These are phyloP conservation scores for Drosophila murphyi DNA, from an alignment of 1,140 invertebrate genomes.

Conservation along the genomic window DNA sequence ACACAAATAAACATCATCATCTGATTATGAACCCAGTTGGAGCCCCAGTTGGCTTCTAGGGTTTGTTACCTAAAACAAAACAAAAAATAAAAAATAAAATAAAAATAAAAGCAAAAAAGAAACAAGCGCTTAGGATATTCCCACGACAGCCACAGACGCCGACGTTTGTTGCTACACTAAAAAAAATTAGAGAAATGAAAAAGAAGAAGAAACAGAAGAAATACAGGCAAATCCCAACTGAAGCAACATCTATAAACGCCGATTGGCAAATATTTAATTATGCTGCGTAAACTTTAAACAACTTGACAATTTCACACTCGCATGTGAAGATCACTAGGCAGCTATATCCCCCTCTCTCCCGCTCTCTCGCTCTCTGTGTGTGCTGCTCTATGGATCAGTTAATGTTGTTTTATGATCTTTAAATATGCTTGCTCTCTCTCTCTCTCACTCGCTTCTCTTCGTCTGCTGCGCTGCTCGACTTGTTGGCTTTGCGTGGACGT, in stretches of 20 bases:
- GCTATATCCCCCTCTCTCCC: constrained; percentile 14
- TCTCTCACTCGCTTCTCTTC: neutral
- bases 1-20: constrained; percentile 79
- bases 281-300: constrained; percentile 82
- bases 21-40: constrained; percentile 34
- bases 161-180: constrained; percentile 44
- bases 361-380: neutral
- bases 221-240: constrained; percentile 28
- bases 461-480: constrained; percentile 64
- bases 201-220: neutral
- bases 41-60: constrained; percentile 4
- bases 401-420: constrained; percentile 79
- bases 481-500: constrained; percentile 66
- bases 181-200: constrained; percentile 46
- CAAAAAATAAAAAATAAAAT: constrained; percentile 28
- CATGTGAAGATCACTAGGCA: constrained; percentile 64
- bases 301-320: constrained; percentile 82
- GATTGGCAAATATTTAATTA: constrained; percentile 82
- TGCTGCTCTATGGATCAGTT: constrained; percentile 43
- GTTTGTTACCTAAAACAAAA: constrained; percentile 16
- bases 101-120: constrained; percentile 3
- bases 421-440: constrained; percentile 53
- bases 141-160: constrained; percentile 60
- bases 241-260: constrained; percentile 77
- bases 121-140: constrained; percentile 66